Evolutionary conservation across 2,888 invertebrate species (phyloP).

Genomic region (Drosophila greeni): DNA sequence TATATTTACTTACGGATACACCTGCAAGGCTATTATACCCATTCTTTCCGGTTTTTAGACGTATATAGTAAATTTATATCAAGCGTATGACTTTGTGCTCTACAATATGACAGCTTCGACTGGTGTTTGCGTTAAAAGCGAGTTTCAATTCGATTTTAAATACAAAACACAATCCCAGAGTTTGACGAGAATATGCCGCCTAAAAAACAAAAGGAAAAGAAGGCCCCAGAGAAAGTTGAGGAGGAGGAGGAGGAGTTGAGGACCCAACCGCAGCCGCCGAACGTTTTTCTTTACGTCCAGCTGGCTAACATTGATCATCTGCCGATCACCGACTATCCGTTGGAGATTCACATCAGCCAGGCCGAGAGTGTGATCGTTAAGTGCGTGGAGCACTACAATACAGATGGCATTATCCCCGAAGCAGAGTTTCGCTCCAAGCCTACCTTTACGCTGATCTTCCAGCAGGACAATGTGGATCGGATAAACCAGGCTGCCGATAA

Average conservation of each 20-base stretch:
- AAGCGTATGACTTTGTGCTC: neutral
- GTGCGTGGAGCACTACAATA: slow-evolving; percentile 61
- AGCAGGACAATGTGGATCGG: slow-evolving; percentile 69
- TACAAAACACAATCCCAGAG: slow-evolving; percentile 20
- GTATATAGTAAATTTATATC: neutral
- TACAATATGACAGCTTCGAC: neutral
- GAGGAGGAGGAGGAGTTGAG: neutral
- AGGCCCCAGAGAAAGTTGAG: neutral
- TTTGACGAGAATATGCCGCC: slow-evolving; percentile 40
- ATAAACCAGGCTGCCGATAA: slow-evolving; percentile 64
- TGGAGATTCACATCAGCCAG: slow-evolving; percentile 65
- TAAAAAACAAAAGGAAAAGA: slow-evolving; percentile 22
- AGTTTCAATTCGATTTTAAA: neutral
- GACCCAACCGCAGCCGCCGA: slow-evolving; percentile 48
- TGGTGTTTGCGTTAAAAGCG: neutral
- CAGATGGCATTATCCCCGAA: slow-evolving; percentile 52
- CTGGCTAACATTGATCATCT: slow-evolving; percentile 44
- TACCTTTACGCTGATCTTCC: slow-evolving; percentile 66
- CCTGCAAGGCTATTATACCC: no score
- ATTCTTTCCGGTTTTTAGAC: neutral
- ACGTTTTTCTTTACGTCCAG: slow-evolving; percentile 69
- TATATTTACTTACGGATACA: neutral
- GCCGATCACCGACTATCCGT: slow-evolving; percentile 25
- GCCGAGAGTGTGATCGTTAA: slow-evolving; percentile 56
- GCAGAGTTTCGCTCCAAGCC: slow-evolving; percentile 55